A percentile compares a stretch with the other conserved stretches of the same genome.
These are phyloP conservation scores for Polymixis flavicincta DNA, from an alignment of 2,888 invertebrate species.

Conservation along the genomic window DNA sequence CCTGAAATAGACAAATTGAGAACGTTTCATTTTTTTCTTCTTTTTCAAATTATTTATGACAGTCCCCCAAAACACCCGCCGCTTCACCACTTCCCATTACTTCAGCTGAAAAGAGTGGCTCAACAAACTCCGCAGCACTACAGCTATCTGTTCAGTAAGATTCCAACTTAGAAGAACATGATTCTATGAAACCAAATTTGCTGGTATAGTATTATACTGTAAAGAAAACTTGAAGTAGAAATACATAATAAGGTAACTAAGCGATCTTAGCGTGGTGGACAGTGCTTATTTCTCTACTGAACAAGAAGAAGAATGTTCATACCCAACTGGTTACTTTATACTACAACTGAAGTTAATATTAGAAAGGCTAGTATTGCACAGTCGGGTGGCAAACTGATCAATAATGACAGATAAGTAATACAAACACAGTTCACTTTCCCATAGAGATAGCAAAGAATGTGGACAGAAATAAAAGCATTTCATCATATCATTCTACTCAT, in stretches of 20 bases:
- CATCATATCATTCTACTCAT: conserved; percentile 10
- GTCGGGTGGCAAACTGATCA: conserved; percentile 9
- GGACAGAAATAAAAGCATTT: conserved; percentile 5
- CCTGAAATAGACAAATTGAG: no score
- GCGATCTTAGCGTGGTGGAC: not conserved
- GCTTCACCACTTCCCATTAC: not conserved
- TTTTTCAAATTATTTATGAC: not conserved
- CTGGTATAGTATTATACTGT: not conserved
- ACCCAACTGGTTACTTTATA: not conserved
- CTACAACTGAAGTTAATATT: no score
- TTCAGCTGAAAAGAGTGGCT: not conserved
- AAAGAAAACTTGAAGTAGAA: not conserved
- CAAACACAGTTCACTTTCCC: conserved; percentile 19
- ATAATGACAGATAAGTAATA: conserved; percentile 37
- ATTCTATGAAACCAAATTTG: no score
- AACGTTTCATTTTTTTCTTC: no score
- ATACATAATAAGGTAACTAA: no score
- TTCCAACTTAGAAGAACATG: no score
- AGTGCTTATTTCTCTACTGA: not conserved
- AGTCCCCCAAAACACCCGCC: not conserved
- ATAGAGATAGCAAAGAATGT: conserved; percentile 11
- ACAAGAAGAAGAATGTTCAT: not conserved
- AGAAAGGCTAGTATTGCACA: not conserved
- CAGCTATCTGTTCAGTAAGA: no score
- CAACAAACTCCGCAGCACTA: not conserved